Base-by-base conservation (phyloP, 2,888 invertebrate species). In the Dichetophora obliterata region DNA sequence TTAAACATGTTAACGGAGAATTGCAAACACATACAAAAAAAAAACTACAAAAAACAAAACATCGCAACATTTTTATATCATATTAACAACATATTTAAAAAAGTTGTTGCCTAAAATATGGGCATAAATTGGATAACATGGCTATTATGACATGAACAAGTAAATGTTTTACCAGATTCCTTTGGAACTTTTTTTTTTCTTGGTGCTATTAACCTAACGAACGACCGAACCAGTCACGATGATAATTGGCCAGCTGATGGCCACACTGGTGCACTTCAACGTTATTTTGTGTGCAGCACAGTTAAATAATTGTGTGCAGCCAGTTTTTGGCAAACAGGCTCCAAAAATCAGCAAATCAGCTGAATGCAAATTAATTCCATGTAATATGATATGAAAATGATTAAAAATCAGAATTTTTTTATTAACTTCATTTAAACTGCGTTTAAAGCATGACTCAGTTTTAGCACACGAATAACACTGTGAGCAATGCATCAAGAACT, bases 391-490 rank as follows among this genome's bases (percentile, higher is more conserved):
- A 66, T 43, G 22, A 66, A 66, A 66, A 48, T 27, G 50, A 19
- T 68, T 48, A 50, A 68, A 27, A 27, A 27, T 14, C 48, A 66
- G 61, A 22, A 27, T 27, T 50, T 50, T 50, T 50, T 68, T 68
- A 68, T 68, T 68, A 68, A 68, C 68, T 68, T 19, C 48, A 27
- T 50, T 43, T 43, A 43, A 11, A 43, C 43, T 43, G 14, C 11
- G 43, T 43, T 68, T 68, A n/a, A 22, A 27, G 68, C 68, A 68
- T 50, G 68, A 68, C 68, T 68, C 68, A 68, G 50, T 68, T 68
- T n/a, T n/a, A n/a, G n/a, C n/a, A 24, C 50, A 27, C 14, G 50
- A 19, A 50, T 59, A 59, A 3, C 68, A 27, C 14, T 27, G n/a
- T n/a, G 24, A 68, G 50, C 24, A 48, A 5, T 24, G 14, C 27